Evolutionary conservation across 1,140 invertebrate genomes (phyloP), one percentile per base, ranked within the genome.

Genomic region (Manduca sexta): DNA sequence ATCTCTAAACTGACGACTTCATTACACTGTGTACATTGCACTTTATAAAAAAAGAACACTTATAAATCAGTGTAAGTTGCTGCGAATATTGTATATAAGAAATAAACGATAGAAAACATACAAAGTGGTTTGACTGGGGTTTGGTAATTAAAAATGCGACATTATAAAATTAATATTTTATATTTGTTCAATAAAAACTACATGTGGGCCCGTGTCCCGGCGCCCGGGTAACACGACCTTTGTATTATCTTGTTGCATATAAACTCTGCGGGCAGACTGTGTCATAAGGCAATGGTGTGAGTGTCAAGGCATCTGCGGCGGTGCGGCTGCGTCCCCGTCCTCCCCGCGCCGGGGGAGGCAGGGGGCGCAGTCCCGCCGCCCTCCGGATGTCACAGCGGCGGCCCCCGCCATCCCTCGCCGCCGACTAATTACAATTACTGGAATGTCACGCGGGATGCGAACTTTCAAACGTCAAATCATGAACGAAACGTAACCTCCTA

Each of bases 121-220:
- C 13, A n/a, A 3, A 12, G 5, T 14, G 30, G 33, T 57, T 47
- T 47, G 30, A 16, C 40, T 37, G 15, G 50, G 52, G n/a, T n/a
- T n/a, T 37, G 38, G 16, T 64, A 74, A 56, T 26, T 65, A 72
- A 84, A 84, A 81, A 74, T 72, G 66, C 72, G 38, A 80, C 76
- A 76, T 83, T 84, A 84, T 84, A 83, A 84, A 83, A 84, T 84
- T 84, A 84, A 84, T 84, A 84, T 84, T 71, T 84, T 84, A 83
- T 84, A 84, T 84, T 84, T 84, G 81, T 84, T 84, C 81, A 83
- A 74, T 84, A 84, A 81, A 82, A 84, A 84, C 77, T 84, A 84
- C 81, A 84, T 80, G 79, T 84, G 81, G 81, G 81, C 77, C 81
- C 75, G 76, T 81, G 75, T 77, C 79, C 81, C 77, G 79, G 79